Evolutionary conservation across 2,113 vertebrate genomes (phyloP).

Genomic region (Chlorodrepanis virens): DNA sequence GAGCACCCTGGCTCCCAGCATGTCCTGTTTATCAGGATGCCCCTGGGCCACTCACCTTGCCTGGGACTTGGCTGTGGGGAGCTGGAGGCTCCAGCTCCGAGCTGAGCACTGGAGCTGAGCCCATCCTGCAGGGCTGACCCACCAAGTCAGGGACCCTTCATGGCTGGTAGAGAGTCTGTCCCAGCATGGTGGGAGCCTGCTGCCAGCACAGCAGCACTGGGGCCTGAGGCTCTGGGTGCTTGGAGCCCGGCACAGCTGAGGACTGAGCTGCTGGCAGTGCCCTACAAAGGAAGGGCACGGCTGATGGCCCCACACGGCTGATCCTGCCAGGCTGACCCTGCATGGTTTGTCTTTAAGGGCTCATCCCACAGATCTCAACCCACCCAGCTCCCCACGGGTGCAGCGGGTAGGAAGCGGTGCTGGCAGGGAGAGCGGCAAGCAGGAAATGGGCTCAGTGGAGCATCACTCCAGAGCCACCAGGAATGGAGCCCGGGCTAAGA

Average conservation of each 20-base stretch:
- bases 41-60: fast-evolving
- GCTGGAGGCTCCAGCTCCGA: background rate
- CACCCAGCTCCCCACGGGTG: background rate
- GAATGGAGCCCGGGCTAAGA: slow-evolving; percentile 2
- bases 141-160: fast-evolving
- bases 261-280: background rate
- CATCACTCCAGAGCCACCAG: slow-evolving; percentile 8
- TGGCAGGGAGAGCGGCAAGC: background rate
- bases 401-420: background rate
- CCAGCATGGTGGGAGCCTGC: background rate
- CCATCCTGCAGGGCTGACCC: fast-evolving
- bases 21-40: background rate
- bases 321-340: background rate
- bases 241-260: fast-evolving
- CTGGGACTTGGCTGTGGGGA: fast-evolving
- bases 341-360: background rate
- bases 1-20: background rate
- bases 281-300: fast-evolving
- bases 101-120: background rate
- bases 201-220: background rate
- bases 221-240: fast-evolving
- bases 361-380: background rate
- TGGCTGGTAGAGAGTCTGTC: background rate
- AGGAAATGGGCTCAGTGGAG: background rate
- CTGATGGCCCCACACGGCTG: fast-evolving